phyloP scores from a whole-genome alignment of 1,140 invertebrate species.

The Araneus ventricosus region DNA sequence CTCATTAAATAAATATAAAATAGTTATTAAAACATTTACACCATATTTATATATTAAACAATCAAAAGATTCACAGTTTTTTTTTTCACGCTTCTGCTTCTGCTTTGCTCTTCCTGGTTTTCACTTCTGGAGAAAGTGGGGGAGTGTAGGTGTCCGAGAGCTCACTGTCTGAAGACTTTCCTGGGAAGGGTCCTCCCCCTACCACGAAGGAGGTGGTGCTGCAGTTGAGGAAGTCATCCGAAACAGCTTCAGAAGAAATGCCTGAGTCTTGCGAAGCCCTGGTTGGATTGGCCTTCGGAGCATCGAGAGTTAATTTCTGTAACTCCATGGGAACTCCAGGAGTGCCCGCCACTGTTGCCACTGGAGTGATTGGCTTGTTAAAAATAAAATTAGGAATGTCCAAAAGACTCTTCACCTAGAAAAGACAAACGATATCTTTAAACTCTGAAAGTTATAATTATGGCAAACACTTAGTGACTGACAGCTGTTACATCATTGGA shows the following conservation, averaged over 20 bases:
- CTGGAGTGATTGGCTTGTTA: constrained; percentile 25
- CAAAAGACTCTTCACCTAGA: constrained; percentile 60
- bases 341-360: not conserved
- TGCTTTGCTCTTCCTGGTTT: not conserved
- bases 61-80: too few relatives aligned
- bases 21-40: not conserved
- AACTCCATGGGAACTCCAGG: not conserved
- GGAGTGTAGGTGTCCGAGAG: constrained; percentile 55
- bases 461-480: too few relatives aligned
- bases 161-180: constrained; percentile 69
- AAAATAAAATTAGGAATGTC: constrained; percentile 75
- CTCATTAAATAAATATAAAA: not conserved
- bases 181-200: not conserved
- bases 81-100: not conserved
- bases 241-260: not conserved
- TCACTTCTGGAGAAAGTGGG: not conserved
- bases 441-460: too few relatives aligned
- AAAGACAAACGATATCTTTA: not conserved
- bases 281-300: not conserved
- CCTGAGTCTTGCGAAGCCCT: constrained; percentile 11
- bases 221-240: constrained; percentile 64
- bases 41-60: not conserved
- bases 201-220: constrained; percentile 54
- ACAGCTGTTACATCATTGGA: too few relatives aligned
- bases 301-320: not conserved